phyloP scores from a whole-genome alignment of 2,113 vertebrate species.

The Pogonocichla stellata region DNA sequence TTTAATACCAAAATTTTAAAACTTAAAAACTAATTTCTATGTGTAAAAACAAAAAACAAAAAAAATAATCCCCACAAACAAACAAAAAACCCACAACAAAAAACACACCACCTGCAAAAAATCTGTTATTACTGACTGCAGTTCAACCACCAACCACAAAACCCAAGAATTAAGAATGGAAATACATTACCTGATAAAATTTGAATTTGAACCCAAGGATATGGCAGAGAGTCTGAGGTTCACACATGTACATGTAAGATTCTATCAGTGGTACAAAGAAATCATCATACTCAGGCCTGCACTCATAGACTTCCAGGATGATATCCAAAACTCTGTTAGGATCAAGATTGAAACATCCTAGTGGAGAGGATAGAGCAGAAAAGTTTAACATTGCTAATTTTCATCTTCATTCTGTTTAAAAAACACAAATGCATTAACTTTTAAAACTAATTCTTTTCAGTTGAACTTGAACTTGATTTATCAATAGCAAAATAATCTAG shows the following conservation, averaged over 20 bases:
- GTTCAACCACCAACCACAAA: background rate
- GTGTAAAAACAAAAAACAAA: no score
- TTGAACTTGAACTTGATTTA: background rate
- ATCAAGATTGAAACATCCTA: slow-evolving; percentile 98
- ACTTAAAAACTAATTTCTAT: background rate
- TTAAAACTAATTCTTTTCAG: background rate
- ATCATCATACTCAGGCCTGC: slow-evolving; percentile 93
- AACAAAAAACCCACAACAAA: background rate
- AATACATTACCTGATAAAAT: slow-evolving; percentile 91
- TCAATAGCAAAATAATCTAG: background rate
- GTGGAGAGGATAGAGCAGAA: background rate
- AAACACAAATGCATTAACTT: background rate
- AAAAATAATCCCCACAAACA: background rate
- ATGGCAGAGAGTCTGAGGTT: slow-evolving; percentile 97
- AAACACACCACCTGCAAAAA: background rate
- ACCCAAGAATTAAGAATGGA: background rate
- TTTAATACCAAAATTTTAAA: background rate
- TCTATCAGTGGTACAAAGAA: slow-evolving; percentile 97
- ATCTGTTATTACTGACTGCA: background rate
- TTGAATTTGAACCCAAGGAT: slow-evolving; percentile 99
- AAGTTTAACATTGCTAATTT: background rate
- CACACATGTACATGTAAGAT: slow-evolving; percentile 97
- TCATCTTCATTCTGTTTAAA: background rate
- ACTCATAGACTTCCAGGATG: slow-evolving; percentile 96
- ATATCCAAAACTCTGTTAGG: slow-evolving; percentile 99